These are phyloP conservation scores for Rousettus madagascariensis DNA, from an alignment of 2,797 vertebrate genomes.

Conservation along the genomic window DNA sequence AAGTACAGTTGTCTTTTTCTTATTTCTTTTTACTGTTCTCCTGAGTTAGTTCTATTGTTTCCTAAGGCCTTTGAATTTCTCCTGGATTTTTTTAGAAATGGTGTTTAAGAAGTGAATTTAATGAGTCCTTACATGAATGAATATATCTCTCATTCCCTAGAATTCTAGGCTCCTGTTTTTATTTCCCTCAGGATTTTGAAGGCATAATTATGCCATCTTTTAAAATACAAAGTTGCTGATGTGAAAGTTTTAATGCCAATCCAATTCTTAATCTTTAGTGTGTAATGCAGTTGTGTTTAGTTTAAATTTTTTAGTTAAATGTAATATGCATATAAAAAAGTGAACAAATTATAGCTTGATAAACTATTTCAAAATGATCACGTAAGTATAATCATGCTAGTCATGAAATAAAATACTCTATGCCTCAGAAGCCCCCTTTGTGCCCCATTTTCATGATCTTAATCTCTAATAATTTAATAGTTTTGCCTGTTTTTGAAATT, in stretches of 20 bases:
- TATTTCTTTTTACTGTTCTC: constrained; percentile 53
- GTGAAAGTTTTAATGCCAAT: constrained; percentile 18
- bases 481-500: background rate
- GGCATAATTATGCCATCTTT: constrained; percentile 22
- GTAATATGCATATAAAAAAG: background rate
- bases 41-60: constrained; percentile 50
- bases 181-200: background rate
- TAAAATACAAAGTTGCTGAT: background rate
- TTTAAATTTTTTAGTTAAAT: background rate
- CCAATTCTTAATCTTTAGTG: background rate
- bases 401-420: background rate
- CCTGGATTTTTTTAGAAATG: constrained; percentile 21
- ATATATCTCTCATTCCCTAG: constrained; percentile 32
- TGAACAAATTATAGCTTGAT: background rate
- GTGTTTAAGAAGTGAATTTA: constrained; percentile 4
- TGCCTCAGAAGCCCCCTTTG: background rate
- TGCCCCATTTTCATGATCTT: background rate
- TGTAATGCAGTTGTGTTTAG: background rate
- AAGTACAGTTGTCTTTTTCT: constrained; percentile 19
- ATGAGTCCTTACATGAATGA: constrained; percentile 19
- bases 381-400: background rate
- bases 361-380: background rate
- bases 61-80: constrained; percentile 32
- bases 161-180: background rate
- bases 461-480: background rate